Percentiles rank a stretch among this genome's conserved stretches.
Evolutionary conservation across 1,140 invertebrate genomes (phyloP).

Genomic region (Eurosta solidaginis): DNA sequence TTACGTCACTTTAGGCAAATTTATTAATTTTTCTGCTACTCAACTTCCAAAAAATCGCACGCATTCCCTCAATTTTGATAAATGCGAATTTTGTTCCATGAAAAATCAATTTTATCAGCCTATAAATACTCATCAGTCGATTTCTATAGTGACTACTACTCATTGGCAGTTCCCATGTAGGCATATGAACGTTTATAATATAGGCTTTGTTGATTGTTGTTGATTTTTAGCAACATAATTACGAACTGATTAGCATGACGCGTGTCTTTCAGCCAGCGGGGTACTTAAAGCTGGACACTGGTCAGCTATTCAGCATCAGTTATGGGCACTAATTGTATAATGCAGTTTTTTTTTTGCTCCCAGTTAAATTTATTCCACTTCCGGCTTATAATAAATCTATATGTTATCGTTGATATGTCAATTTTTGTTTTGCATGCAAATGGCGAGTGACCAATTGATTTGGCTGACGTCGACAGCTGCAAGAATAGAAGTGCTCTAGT

Average conservation of each 20-base stretch:
- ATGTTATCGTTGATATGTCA: slow-evolving; percentile 16
- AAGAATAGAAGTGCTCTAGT: background rate
- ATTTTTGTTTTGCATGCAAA: slow-evolving; percentile 8
- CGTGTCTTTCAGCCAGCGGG: background rate
- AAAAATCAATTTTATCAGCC: background rate
- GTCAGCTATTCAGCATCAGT: background rate
- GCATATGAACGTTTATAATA: background rate
- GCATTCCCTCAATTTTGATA: slow-evolving; percentile 10
- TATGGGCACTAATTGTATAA: background rate
- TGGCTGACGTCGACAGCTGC: background rate
- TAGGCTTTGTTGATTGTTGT: slow-evolving; percentile 16
- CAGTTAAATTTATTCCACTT: background rate
- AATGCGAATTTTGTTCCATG: background rate
- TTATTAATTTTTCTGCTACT: slow-evolving; percentile 28
- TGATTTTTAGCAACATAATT: slow-evolving; percentile 27
- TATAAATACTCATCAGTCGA: background rate
- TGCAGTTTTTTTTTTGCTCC: background rate
- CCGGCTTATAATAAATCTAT: background rate
- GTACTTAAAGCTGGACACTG: background rate
- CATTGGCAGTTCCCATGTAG: background rate
- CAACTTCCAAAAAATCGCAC: background rate
- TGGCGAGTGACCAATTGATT: slow-evolving; percentile 19
- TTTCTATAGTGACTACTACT: background rate
- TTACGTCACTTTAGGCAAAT: slow-evolving; percentile 28
- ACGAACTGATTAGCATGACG: slow-evolving; percentile 25